A percentile compares a stretch with the other conserved stretches of the same genome.
phyloP scores from a whole-genome alignment of 1,140 invertebrate genomes.

The Drosophila takahashii region DNA sequence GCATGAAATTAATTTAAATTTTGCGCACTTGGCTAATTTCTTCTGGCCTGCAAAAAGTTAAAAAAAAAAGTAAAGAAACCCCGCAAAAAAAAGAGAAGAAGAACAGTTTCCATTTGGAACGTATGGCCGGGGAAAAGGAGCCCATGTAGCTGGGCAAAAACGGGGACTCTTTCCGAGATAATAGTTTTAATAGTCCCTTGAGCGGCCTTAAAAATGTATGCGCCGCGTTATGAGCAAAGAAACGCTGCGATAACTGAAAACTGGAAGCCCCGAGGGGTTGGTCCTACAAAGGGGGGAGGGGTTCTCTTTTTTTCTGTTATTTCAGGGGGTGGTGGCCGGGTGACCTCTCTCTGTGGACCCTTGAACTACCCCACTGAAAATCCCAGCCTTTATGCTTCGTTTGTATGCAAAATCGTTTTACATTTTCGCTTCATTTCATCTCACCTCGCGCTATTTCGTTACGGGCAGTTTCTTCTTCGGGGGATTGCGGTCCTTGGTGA shows the following conservation, averaged over 20 bases:
- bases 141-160: neutral
- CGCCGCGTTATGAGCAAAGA: slow-evolving; percentile 64
- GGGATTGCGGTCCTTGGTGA: slow-evolving; percentile 26
- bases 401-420: slow-evolving; percentile 54
- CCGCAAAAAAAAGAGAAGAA: slow-evolving; percentile 5
- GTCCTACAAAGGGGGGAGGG: neutral
- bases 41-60: slow-evolving; percentile 48
- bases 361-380: slow-evolving; percentile 13
- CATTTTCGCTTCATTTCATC: slow-evolving; percentile 53
- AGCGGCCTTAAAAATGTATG: slow-evolving; percentile 66
- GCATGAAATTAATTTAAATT: slow-evolving; percentile 77
- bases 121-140: slow-evolving; percentile 14
- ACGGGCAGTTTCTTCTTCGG: slow-evolving; percentile 40
- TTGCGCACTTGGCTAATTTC: slow-evolving; percentile 75
- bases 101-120: slow-evolving; percentile 19
- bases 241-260: slow-evolving; percentile 49
- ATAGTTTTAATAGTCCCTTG: slow-evolving; percentile 74
- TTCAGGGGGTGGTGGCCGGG: slow-evolving; percentile 8
- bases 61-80: slow-evolving; percentile 7
- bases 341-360: slow-evolving; percentile 21
- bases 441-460: slow-evolving; percentile 34
- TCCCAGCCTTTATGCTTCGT: slow-evolving; percentile 39
- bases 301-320: neutral
- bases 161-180: slow-evolving; percentile 50
- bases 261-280: slow-evolving; percentile 12